A percentile compares a stretch with the other conserved stretches of the same genome.
Evolutionary conservation across 2,113 vertebrate genomes (phyloP).

Genomic region (Vidua macroura): DNA sequence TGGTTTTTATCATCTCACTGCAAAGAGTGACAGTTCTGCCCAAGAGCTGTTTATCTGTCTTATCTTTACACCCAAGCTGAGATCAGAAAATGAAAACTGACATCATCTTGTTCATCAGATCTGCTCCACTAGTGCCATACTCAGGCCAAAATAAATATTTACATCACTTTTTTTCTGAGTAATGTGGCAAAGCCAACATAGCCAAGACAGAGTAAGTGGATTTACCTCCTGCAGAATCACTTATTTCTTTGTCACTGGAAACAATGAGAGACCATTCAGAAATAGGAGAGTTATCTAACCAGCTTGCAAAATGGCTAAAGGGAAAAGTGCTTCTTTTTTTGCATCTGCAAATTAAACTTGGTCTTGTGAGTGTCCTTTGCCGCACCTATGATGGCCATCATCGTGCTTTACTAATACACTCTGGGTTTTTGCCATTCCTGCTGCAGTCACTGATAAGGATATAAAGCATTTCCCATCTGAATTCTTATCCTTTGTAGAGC

Average conservation of each 20-base stretch:
- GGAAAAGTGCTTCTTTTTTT: background rate
- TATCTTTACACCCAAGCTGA: background rate
- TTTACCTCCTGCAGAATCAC: background rate
- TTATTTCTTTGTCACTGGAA: background rate
- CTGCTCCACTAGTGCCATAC: background rate
- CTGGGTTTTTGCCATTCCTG: background rate
- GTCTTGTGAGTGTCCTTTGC: background rate
- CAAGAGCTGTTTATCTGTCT: background rate
- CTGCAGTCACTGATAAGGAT: background rate
- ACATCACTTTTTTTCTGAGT: background rate
- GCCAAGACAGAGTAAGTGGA: background rate
- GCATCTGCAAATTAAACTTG: background rate
- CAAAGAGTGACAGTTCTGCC: background rate
- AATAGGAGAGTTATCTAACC: background rate
- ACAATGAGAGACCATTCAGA: background rate
- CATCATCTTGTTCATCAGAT: background rate
- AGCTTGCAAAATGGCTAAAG: background rate
- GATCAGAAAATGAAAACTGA: background rate
- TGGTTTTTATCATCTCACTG: background rate
- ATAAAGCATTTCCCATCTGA: background rate
- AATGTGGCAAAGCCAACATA: background rate
- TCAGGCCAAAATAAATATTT: constrained; percentile 36
- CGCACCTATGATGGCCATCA: background rate
- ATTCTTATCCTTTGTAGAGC: background rate
- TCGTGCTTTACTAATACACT: background rate